phyloP scores from a whole-genome alignment of 2,113 vertebrate species.

The Strix aluco region DNA sequence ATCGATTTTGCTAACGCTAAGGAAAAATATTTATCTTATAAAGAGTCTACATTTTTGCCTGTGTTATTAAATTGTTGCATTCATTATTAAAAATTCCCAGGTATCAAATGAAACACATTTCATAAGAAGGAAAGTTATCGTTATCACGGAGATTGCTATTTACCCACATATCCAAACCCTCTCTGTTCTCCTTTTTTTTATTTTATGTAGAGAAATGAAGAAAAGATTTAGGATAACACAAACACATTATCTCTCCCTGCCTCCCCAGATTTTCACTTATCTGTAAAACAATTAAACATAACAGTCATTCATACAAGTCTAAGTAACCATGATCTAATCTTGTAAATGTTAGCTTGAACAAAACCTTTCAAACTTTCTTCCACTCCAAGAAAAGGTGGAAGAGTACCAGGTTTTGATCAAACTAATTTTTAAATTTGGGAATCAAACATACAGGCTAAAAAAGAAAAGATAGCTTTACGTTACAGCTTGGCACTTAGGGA shows the following conservation, averaged over 20 bases:
- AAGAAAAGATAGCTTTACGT: not conserved
- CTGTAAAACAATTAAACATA: not conserved
- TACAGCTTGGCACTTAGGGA: not conserved
- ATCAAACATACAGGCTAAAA: not conserved
- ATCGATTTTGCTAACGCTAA: rapidly evolving
- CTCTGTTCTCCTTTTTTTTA: not conserved
- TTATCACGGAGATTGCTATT: not conserved
- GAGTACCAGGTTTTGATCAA: not conserved
- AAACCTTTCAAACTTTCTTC: not conserved
- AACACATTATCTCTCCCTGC: not conserved
- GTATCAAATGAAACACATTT: not conserved
- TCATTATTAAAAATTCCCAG: not conserved
- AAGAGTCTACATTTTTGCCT: not conserved
- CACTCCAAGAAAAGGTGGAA: not conserved
- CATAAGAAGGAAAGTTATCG: not conserved
- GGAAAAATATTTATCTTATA: not conserved
- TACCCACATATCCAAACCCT: not conserved
- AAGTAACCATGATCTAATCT: not conserved
- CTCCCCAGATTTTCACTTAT: not conserved
- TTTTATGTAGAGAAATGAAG: not conserved
- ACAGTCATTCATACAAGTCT: not conserved
- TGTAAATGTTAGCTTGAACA: not conserved
- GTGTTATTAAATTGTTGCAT: not conserved
- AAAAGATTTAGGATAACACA: not conserved
- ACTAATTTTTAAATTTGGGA: not conserved